Evolutionary conservation across 1,140 invertebrate species (phyloP).

Genomic region (Drosophila repletoides): DNA sequence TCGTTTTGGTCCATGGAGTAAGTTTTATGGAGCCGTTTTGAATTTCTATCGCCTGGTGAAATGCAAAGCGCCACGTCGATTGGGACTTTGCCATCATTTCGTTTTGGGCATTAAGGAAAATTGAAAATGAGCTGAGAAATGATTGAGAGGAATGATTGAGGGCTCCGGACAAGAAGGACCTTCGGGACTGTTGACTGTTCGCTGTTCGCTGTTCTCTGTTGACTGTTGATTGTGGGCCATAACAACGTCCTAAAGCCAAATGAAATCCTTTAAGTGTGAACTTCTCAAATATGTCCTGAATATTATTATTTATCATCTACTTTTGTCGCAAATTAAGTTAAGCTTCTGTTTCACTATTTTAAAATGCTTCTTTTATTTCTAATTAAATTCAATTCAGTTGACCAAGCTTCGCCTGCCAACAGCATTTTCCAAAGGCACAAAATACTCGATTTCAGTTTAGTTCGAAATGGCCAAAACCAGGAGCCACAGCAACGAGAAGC

Average conservation of each 20-base stretch:
- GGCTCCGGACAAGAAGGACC: no score
- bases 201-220: no score
- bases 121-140: constrained; percentile 60
- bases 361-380: no score
- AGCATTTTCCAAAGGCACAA: constrained; percentile 9
- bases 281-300: constrained; percentile 15
- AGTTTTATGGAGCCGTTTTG: constrained; percentile 46
- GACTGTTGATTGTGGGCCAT: constrained; percentile 48
- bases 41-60: constrained; percentile 46
- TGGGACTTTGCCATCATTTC: constrained; percentile 44
- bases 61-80: constrained; percentile 40
- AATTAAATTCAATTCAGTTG: no score
- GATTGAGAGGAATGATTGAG: no score
- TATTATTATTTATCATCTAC: no score
- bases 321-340: no score
- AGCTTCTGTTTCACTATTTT: no score
- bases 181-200: no score
- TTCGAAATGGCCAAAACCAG: constrained; percentile 20
- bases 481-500: constrained; percentile 17
- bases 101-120: constrained; percentile 37
- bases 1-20: constrained; percentile 14
- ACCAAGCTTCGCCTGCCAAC: constrained; percentile 4
- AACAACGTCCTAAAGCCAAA: constrained; percentile 35
- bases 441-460: constrained; percentile 67
- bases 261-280: constrained; percentile 19